phyloP scores from a whole-genome alignment of 2,797 vertebrate species.

The Sciurus carolinensis region DNA sequence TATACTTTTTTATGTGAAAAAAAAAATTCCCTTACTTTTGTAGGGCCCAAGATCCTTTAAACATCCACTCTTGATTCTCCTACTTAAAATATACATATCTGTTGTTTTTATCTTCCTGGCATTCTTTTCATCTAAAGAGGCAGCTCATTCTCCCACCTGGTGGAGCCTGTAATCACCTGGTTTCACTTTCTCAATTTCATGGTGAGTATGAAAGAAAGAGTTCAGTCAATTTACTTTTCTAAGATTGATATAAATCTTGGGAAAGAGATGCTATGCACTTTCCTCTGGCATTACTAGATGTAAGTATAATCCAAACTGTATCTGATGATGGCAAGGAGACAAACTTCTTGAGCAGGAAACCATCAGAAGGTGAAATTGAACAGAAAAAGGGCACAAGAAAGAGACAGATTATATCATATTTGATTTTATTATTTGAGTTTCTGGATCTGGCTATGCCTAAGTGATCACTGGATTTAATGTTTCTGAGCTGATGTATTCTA shows the following conservation, averaged over 20 bases:
- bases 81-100: not conserved
- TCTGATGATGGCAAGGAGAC: slow-evolving; percentile 18
- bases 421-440: not conserved
- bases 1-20: not conserved
- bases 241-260: slow-evolving; percentile 59
- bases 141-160: not conserved
- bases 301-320: not conserved
- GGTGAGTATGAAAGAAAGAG: slow-evolving; percentile 30
- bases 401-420: not conserved
- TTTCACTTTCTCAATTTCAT: slow-evolving; percentile 56
- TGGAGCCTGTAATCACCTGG: not conserved
- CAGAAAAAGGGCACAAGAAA: not conserved
- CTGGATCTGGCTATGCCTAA: not conserved
- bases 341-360: slow-evolving; percentile 54
- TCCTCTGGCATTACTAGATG: slow-evolving; percentile 33
- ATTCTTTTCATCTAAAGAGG: not conserved
- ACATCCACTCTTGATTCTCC: not conserved
- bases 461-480: not conserved
- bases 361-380: not conserved
- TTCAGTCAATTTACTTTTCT: slow-evolving; percentile 1
- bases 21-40: not conserved
- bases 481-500: not conserved
- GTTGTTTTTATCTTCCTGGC: slow-evolving; percentile 10
- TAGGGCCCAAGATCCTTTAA: not conserved
- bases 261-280: slow-evolving; percentile 33